Conservation (phyloP, 1,140 invertebrate genomes). For the Cydia strobilella region DNA sequence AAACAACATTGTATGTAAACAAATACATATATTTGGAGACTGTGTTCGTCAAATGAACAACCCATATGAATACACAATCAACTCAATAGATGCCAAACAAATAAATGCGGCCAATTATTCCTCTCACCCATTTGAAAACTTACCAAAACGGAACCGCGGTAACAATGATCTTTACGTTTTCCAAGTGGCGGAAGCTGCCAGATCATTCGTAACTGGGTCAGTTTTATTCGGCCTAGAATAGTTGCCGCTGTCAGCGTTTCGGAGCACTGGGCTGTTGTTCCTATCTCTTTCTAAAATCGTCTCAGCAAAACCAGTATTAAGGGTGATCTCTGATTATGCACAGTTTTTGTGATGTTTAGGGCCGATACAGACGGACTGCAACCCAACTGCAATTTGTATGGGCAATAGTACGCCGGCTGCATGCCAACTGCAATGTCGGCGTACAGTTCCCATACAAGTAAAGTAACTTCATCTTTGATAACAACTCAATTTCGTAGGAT, state of each 20-base stretch:
- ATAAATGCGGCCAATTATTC: not conserved
- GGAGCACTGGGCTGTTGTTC: not conserved
- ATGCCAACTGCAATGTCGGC: no score
- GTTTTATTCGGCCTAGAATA: conserved; percentile 14
- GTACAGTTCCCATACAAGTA: no score
- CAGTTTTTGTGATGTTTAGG: no score
- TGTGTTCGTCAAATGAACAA: not conserved
- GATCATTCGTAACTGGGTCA: conserved; percentile 20
- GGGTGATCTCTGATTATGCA: not conserved
- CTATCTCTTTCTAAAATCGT: not conserved
- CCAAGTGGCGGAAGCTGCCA: conserved; percentile 6
- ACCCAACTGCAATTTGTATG: no score
- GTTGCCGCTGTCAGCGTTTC: not conserved
- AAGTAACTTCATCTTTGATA: no score
- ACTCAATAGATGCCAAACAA: conserved; percentile 11
- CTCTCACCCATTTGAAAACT: conserved; percentile 5
- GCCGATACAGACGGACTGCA: no score
- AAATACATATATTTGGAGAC: not conserved
- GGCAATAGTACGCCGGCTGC: no score
- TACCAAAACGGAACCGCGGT: not conserved
- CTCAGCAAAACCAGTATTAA: not conserved
- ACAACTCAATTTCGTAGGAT: no score
- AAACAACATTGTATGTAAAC: not conserved
- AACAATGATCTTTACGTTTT: conserved; percentile 17
- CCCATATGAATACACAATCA: not conserved